Percentiles rank a stretch among this genome's conserved stretches.
Conservation (phyloP, 2,797 vertebrate species). For the Lateolabrax maculatus region DNA sequence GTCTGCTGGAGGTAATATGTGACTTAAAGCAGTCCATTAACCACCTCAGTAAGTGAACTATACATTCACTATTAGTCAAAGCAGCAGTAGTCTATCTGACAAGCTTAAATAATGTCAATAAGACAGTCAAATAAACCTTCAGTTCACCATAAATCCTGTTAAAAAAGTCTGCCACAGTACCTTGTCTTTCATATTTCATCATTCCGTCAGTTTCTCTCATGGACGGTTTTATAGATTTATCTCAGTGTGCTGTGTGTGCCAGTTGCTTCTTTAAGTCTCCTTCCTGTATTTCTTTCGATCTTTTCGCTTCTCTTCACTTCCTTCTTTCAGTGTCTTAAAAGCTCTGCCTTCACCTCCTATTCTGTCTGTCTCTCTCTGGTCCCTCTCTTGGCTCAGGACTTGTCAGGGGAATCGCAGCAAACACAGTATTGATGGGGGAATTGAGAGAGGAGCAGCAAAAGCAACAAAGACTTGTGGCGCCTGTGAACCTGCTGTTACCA, state of each 20-base stretch:
- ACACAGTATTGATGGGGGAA: constrained; percentile 25
- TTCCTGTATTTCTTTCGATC: no score
- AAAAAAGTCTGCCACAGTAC: constrained; percentile 43
- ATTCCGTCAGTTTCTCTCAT: constrained; percentile 35
- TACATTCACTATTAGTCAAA: not conserved
- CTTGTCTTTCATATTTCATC: constrained; percentile 48
- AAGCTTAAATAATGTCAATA: not conserved
- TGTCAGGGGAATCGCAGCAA: constrained; percentile 27
- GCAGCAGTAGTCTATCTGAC: not conserved
- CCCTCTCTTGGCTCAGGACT: not conserved
- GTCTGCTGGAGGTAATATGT: not conserved
- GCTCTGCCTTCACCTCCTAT: not conserved
- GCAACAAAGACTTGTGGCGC: constrained; percentile 18
- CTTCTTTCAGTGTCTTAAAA: constrained; percentile 43
- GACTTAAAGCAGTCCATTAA: constrained; percentile 1
- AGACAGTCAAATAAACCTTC: not conserved
- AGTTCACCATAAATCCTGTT: not conserved
- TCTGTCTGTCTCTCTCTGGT: constrained; percentile 5
- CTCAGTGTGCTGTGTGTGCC: not conserved
- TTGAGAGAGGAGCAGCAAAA: constrained; percentile 9
- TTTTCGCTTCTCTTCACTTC: constrained; percentile 70
- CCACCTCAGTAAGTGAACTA: not conserved
- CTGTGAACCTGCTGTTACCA: constrained; percentile 5
- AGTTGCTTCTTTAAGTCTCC: constrained; percentile 24
- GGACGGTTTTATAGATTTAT: not conserved